A percentile compares a stretch with the other conserved stretches of the same genome.
These are phyloP conservation scores for Aleiodes leptofemur DNA, from an alignment of 2,888 invertebrate species.

Conservation along the genomic window DNA sequence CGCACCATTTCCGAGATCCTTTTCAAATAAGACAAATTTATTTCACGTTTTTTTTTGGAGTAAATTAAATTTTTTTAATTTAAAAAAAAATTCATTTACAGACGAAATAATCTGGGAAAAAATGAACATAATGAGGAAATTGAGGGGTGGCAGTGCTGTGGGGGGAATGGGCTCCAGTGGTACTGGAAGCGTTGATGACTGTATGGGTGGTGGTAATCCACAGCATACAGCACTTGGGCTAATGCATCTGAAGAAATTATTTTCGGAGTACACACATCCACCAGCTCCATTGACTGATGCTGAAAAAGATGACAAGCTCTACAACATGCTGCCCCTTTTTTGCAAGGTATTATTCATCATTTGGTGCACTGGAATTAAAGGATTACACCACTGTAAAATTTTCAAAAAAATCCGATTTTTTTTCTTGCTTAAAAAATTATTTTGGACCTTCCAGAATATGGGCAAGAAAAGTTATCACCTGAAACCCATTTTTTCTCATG, in stretches of 20 bases:
- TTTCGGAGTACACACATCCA: slow-evolving; percentile 95
- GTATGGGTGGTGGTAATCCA: slow-evolving; percentile 80
- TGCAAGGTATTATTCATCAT: slow-evolving; percentile 85
- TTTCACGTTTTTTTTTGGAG: neutral
- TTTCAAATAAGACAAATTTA: neutral
- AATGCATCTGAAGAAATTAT: slow-evolving; percentile 97
- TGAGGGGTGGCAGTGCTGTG: slow-evolving; percentile 80
- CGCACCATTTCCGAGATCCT: too few species aligned
- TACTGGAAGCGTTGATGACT: slow-evolving; percentile 77
- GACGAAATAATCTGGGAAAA: slow-evolving; percentile 53
- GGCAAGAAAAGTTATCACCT: too few species aligned
- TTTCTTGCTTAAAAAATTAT: too few species aligned
- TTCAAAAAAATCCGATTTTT: too few species aligned
- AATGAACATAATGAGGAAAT: slow-evolving; percentile 96
- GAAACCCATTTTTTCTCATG: too few species aligned
- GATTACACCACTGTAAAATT: too few species aligned
- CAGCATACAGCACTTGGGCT: slow-evolving; percentile 93
- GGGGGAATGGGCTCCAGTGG: slow-evolving; percentile 77
- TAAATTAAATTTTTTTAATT: neutral
- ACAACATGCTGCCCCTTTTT: slow-evolving; percentile 98
- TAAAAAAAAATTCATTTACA: slow-evolving; percentile 35
- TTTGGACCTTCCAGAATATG: too few species aligned
- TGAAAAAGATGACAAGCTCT: slow-evolving; percentile 94
- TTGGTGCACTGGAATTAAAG: neutral
- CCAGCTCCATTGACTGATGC: slow-evolving; percentile 86